A percentile compares a stretch with the other conserved stretches of the same genome.
phyloP scores from a whole-genome alignment of 2,888 invertebrate species.

The Nephrotoma appendiculata region DNA sequence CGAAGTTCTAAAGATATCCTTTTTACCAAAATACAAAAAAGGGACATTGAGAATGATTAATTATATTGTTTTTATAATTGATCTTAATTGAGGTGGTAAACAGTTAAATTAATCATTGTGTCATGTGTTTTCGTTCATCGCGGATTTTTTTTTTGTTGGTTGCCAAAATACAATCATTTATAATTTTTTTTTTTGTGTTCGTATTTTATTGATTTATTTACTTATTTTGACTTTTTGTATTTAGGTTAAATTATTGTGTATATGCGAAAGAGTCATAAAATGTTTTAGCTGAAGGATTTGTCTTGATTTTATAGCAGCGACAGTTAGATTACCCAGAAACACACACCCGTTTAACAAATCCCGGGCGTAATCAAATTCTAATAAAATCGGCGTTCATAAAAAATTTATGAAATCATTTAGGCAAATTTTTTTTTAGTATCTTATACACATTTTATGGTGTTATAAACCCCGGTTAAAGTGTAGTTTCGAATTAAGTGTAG shows the following conservation, averaged over 20 bases:
- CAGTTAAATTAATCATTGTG: slow-evolving; percentile 3
- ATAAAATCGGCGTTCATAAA: not conserved
- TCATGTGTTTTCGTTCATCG: not conserved
- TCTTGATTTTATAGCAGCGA: not conserved
- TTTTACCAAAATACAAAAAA: not conserved
- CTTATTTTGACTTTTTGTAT: not conserved
- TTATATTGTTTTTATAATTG: slow-evolving; percentile 5
- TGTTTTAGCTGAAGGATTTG: not conserved
- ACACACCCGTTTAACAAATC: not conserved
- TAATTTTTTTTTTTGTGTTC: not conserved
- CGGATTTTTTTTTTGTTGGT: not conserved
- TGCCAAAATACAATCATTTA: not conserved
- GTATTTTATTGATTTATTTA: not conserved
- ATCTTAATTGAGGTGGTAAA: slow-evolving; percentile 6
- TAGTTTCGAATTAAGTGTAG: no score
- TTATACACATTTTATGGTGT: not conserved
- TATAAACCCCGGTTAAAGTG: not conserved
- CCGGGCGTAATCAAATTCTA: not conserved
- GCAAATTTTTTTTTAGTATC: not conserved
- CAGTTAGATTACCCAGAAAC: not conserved
- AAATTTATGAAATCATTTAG: not conserved
- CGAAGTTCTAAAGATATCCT: not conserved
- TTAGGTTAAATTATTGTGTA: not conserved
- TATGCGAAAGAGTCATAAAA: not conserved
- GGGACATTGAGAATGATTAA: slow-evolving; percentile 2